Evolutionary conservation across 2,113 vertebrate species (phyloP), one percentile per base, ranked within the genome.

Genomic region (Delphinus delphis): DNA sequence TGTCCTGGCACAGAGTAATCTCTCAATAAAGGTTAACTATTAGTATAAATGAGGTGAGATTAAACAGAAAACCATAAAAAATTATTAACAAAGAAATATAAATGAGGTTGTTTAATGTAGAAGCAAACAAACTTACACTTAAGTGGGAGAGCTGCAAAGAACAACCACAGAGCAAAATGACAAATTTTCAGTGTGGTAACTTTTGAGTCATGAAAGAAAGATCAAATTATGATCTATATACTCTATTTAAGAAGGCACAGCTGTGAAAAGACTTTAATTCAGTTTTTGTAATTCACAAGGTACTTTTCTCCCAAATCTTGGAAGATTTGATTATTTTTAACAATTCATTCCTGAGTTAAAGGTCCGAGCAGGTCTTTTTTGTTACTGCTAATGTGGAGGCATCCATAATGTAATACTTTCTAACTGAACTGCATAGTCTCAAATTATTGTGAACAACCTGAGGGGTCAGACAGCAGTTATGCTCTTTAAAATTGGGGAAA

Each of bases 281-380:
- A 83, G 28, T 60, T 82, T 81, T 70, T 93, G 3, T 84, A 97
- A 88, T 85, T 90, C n/a, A 95, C 81, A 47, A 77, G n/a, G 23
- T 81, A 71, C 8, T 83, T 81, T 76, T 31, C 26, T 8, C 31
- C 77, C 79, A 97, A 97, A 94, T 93, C 85, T 94, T 87, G 20
- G 26, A 93, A 58, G 25, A 89, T 82, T 26, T 90, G 36, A 86
- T 82, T 47, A 84, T 76, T 88, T 90, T 77, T 44, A 95, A 88
- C 13, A 97, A 93, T 80, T 85, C 18, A 81, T 83, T 94, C 25
- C 17, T 85, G 18, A 93, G 31, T 93, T 88, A 93, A 4, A 87
- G 23, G 55, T 89, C n/a, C 80, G 77, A 60, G 15, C 47, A 28
- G 44, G 55, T 76, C 62, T 58, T 92, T 92, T 90, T 62, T 65